These are phyloP conservation scores for Prietella phreatophila DNA, from an alignment of 2,113 vertebrate genomes.

Conservation along the genomic window DNA sequence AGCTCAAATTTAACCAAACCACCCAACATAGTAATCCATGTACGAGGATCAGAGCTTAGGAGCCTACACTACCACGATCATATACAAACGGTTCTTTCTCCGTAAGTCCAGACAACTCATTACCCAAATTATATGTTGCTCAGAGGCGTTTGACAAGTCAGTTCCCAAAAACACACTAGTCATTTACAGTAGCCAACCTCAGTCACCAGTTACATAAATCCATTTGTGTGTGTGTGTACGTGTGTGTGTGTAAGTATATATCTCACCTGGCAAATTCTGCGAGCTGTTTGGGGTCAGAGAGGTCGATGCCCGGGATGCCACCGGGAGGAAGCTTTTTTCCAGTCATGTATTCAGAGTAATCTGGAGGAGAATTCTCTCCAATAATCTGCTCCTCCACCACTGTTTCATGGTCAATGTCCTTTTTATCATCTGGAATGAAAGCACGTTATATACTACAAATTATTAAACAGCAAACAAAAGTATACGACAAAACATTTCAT, in stretches of 20 bases:
- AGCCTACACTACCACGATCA: background rate
- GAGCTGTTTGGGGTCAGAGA: constrained; percentile 96
- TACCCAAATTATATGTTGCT: background rate
- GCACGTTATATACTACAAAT: background rate
- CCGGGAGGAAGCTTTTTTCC: constrained; percentile 98
- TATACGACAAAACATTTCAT: background rate
- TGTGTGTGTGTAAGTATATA: too few relatives aligned
- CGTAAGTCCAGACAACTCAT: background rate
- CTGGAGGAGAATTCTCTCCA: constrained; percentile 95
- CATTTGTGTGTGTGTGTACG: background rate
- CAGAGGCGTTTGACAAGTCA: background rate
- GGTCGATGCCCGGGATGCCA: constrained; percentile 95
- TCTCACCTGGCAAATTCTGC: constrained; percentile 94
- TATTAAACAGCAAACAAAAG: background rate
- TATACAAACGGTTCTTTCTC: background rate
- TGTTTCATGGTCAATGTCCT: constrained; percentile 95
- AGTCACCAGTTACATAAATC: background rate
- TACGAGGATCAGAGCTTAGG: background rate
- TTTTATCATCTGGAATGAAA: constrained; percentile 90
- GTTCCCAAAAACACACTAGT: background rate
- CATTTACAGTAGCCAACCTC: background rate
- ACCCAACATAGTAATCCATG: background rate
- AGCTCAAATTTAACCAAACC: background rate
- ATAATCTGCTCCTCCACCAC: constrained; percentile 94
- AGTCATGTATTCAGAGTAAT: constrained; percentile 99